Percentiles rank a stretch among this genome's conserved stretches.
Evolutionary conservation across 2,797 vertebrate species (phyloP).

Genomic region (Sebastes melanostomus): DNA sequence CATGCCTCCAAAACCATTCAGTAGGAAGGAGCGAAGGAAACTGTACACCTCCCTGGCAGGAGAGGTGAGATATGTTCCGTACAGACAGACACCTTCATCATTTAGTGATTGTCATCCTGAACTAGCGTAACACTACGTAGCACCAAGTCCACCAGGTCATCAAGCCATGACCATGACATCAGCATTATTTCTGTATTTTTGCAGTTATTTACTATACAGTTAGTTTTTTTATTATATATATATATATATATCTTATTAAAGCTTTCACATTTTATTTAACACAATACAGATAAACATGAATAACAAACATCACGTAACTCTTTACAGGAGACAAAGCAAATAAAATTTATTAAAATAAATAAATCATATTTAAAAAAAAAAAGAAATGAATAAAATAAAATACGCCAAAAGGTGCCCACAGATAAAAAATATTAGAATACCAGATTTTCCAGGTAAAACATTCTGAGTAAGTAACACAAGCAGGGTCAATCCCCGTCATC

Average conservation of each 20-base stretch:
- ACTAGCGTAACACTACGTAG: neutral
- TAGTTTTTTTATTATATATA: too few relatives aligned
- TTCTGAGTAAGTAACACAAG: neutral
- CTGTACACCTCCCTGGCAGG: conserved; percentile 74
- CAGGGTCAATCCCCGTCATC: neutral
- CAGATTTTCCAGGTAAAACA: too few relatives aligned
- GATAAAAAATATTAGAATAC: too few relatives aligned
- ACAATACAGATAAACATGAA: neutral
- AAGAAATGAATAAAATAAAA: neutral
- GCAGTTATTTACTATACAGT: too few relatives aligned
- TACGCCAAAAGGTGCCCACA: neutral
- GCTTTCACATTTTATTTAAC: neutral
- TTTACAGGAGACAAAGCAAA: neutral
- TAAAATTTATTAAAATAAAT: neutral
- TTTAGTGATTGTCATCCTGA: neutral
- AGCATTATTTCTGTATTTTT: neutral
- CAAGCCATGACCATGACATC: too few relatives aligned
- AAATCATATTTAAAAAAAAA: neutral
- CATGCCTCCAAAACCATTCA: conserved; percentile 70
- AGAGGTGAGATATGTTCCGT: conserved; percentile 81
- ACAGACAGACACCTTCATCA: neutral
- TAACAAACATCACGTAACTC: neutral
- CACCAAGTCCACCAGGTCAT: neutral
- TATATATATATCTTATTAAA: too few relatives aligned
- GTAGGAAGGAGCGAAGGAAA: conserved; percentile 56